Base-by-base conservation (phyloP, 92 coral and sea anemone genomes). In the Paramuricea clavata region DNA sequence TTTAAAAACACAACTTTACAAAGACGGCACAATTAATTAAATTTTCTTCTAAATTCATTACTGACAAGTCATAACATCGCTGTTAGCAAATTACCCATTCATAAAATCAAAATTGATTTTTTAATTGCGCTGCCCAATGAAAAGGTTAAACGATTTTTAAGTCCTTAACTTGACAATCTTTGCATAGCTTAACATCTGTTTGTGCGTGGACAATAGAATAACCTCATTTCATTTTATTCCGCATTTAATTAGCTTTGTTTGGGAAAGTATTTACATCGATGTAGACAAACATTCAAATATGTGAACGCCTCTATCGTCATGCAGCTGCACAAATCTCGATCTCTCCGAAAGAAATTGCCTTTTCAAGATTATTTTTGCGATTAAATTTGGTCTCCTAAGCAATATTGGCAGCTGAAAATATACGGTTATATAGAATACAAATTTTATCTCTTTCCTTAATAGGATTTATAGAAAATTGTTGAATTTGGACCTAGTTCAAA, bases 121-220 rank as follows among this genome's bases (percentile, higher is more conserved):
- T 76, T 76, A 76, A 49, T 76, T 49, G 60, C 44, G 8, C 26
- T 76, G 44, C 67, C 15, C 68, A 30, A 16, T 76, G 22, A 76
- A 76, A 49, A 54, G 42, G 61, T 76, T 76, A 52, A 76, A 76
- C 49, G 68, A 76, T 49, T 76, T 76, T 76, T 36, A 76, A 49
- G 67, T 31, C 67, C 23, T 76, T 52, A 56, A 76, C 50, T 76
- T 60, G 82, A 28, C 67, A 76, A 76, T 76, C 26, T 76, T 49
- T 39, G 50, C 82, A 50, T n/a, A 76, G 82, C 82, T 76, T 76
- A 27, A 76, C 82, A 76, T 76, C 82, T 76, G 82, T n/a, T 54
- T 76, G 69, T 60, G 11, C 2, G 22, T 7, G 68, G 0, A 76
- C 82, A 76, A 76, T 76, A 49, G 42, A n/a, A 27, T 49, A 26